Percentiles rank a stretch among this genome's conserved stretches.
Evolutionary conservation across 2,888 invertebrate genomes (phyloP).

Genomic region (Latrodectus hesperus): DNA sequence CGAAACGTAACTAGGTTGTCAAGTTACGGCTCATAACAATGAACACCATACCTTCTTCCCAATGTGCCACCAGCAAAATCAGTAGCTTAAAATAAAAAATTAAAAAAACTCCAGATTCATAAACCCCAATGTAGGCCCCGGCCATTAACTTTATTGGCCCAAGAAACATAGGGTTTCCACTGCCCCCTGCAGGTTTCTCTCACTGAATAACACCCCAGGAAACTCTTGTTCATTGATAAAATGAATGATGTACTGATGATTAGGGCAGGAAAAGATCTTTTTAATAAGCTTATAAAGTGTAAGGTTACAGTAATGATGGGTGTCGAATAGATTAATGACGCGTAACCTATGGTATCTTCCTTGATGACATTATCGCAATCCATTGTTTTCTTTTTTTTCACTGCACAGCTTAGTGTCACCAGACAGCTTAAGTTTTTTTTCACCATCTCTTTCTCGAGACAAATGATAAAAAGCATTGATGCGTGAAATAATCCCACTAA

Average conservation of each 20-base stretch:
- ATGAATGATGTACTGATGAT: neutral
- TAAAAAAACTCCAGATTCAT: neutral
- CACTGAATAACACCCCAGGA: neutral
- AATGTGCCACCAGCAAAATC: too few relatives aligned
- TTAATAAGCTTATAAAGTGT: constrained; percentile 5
- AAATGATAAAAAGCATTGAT: too few relatives aligned
- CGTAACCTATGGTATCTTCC: neutral
- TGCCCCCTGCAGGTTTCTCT: neutral
- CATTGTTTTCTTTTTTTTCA: neutral
- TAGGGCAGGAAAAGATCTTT: neutral
- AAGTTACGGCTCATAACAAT: too few relatives aligned
- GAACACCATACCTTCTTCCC: too few relatives aligned
- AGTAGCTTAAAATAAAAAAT: too few relatives aligned
- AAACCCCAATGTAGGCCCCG: neutral
- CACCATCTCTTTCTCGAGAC: neutral
- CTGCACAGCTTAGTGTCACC: too few relatives aligned
- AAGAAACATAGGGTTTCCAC: neutral
- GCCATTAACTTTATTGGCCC: neutral
- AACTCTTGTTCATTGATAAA: neutral
- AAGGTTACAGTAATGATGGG: neutral
- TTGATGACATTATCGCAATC: neutral
- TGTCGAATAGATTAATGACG: neutral
- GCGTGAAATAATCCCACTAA: too few relatives aligned
- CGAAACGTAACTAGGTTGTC: too few relatives aligned
- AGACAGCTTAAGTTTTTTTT: neutral